Conservation (phyloP, 1,140 invertebrate genomes). For the Drosophila ironensis region DNA sequence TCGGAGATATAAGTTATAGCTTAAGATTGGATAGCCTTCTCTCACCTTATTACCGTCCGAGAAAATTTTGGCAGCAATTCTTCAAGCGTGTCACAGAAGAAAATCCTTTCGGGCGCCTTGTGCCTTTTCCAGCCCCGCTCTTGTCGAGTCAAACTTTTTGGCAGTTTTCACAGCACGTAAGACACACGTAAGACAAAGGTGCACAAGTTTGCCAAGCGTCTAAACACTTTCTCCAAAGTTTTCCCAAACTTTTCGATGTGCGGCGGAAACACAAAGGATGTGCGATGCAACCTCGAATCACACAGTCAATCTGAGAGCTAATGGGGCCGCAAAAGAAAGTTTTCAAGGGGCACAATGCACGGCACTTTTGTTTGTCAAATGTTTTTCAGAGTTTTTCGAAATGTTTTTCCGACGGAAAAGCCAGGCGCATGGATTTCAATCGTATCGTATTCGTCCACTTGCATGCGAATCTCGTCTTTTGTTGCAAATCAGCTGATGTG, state of each 20-base stretch:
- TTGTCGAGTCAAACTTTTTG: conserved; percentile 21
- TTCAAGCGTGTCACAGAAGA: conserved; percentile 72
- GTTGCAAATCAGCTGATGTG: conserved; percentile 14
- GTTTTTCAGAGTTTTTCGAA: not conserved
- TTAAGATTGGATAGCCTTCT: not conserved
- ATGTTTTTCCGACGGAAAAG: not conserved
- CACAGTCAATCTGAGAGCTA: conserved; percentile 45
- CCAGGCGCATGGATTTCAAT: not conserved
- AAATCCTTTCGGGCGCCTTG: conserved; percentile 55
- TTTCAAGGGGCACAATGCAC: conserved; percentile 1
- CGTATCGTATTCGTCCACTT: conserved; percentile 1
- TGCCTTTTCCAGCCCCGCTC: not conserved
- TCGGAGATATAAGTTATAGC: too few relatives aligned
- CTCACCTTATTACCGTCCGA: conserved; percentile 82
- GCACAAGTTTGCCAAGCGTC: conserved; percentile 40
- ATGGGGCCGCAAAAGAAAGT: conserved; percentile 20
- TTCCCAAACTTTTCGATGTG: conserved; percentile 15
- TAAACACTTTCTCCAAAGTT: conserved; percentile 55
- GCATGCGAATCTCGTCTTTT: not conserved
- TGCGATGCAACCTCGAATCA: conserved; percentile 7
- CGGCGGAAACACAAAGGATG: conserved; percentile 10
- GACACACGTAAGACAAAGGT: conserved; percentile 35
- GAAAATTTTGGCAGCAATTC: conserved; percentile 81
- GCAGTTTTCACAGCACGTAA: conserved; percentile 24
- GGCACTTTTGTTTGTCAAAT: not conserved